Evolutionary conservation across 2,113 vertebrate species (phyloP).

Genomic region (Anseranas semipalmata): DNA sequence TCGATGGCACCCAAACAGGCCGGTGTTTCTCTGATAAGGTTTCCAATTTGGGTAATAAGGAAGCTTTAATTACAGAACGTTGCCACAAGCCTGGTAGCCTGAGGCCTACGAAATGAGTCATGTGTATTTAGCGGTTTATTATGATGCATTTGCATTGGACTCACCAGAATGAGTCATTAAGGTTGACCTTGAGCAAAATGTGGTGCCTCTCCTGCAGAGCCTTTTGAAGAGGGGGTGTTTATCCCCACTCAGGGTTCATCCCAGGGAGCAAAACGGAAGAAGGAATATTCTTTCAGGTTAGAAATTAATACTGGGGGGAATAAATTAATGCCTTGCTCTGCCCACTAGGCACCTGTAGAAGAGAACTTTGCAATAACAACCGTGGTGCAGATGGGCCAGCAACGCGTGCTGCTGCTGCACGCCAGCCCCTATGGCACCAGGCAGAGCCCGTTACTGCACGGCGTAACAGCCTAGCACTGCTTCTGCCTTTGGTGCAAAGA

Average conservation of each 20-base stretch:
- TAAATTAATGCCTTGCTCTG: neutral
- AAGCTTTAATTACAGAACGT: neutral
- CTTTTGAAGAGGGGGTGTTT: neutral
- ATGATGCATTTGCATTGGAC: neutral
- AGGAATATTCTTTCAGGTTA: neutral
- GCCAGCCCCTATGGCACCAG: accelerated
- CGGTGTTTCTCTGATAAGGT: neutral
- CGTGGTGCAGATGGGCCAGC: accelerated
- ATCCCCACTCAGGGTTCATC: accelerated
- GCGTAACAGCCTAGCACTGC: no score
- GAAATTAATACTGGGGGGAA: neutral
- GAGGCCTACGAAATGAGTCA: neutral
- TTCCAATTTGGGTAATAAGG: neutral
- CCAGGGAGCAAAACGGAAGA: neutral
- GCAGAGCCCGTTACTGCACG: neutral
- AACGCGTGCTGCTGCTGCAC: accelerated
- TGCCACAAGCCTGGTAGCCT: neutral
- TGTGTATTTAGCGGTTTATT: neutral
- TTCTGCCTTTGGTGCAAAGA: neutral
- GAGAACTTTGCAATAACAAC: neutral
- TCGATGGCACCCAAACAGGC: neutral
- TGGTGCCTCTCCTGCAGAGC: neutral
- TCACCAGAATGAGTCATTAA: neutral
- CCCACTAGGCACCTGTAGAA: neutral
- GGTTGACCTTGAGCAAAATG: neutral